phyloP scores from a whole-genome alignment of 2,888 invertebrate species.

The Ennomos erosarius region DNA sequence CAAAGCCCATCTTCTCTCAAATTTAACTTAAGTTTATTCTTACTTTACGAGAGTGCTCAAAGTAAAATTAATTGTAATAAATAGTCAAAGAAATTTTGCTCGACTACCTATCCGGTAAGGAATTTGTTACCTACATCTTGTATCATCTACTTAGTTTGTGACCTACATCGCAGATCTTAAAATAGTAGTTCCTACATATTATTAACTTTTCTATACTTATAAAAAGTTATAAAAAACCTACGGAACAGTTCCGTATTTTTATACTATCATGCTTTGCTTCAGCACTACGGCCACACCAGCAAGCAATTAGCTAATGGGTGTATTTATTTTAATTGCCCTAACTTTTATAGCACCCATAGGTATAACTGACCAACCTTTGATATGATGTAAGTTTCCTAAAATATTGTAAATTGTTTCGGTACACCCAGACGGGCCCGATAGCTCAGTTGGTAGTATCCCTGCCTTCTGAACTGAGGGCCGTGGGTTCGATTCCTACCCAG shows the following conservation, averaged over 20 bases:
- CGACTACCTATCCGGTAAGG: slow-evolving; percentile 12
- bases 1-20: slow-evolving; percentile 27
- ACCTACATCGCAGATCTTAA: too few relatives aligned
- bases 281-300: not conserved
- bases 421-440: too few relatives aligned
- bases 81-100: slow-evolving; percentile 34
- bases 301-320: slow-evolving; percentile 1
- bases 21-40: slow-evolving; percentile 33
- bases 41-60: slow-evolving; percentile 33
- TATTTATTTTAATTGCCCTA: slow-evolving; percentile 3
- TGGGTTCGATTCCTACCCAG: too few relatives aligned
- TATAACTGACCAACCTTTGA: not conserved
- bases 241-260: slow-evolving; percentile 1
- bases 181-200: too few relatives aligned
- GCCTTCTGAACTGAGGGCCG: too few relatives aligned
- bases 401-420: not conserved
- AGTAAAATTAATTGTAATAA: slow-evolving; percentile 39
- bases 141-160: too few relatives aligned
- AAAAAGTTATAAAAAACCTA: too few relatives aligned
- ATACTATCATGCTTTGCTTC: not conserved
- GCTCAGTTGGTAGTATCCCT: too few relatives aligned
- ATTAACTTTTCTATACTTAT: too few relatives aligned
- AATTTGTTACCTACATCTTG: slow-evolving; percentile 13
- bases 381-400: not conserved
- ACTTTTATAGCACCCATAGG: not conserved